Evolutionary conservation across 2,113 vertebrate species (phyloP), one percentile per base, ranked within the genome.

Genomic region (Cervus canadensis): DNA sequence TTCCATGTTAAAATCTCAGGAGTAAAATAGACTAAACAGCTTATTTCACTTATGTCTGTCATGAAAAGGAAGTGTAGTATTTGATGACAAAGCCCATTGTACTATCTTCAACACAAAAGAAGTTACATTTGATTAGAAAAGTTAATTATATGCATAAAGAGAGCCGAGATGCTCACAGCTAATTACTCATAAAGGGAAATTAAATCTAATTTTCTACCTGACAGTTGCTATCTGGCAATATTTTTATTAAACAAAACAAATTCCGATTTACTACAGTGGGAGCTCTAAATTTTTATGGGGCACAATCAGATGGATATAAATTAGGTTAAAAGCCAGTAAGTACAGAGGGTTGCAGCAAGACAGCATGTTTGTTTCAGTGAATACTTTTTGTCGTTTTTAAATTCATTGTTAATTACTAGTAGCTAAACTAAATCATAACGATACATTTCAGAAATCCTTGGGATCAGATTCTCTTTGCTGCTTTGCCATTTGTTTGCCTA

Each of bases 171-270:
- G 76, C 91, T 98, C 98, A 97, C 91, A 97, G 95, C 98, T 99
- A 99, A 99, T 99, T 99, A 99, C 87, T 92, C 98, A 98, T 98
- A 98, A 98, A 98, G 98, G 98, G 98, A 99, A 99, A 98, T 97
- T 98, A 98, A 99, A 98, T 97, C 84, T 98, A 90, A 97, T 98
- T 98, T 98, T 94, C 56, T 97, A 95, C 94, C 92, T 96, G 91
- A 81, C 85, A 94, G 88, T 96, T 98, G 97, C 74, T 98, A 95
- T 98, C 94, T 98, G 93, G 74, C 79, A 98, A 98, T 93, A 97
- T 97, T 98, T 98, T 97, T 97, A 96, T 98, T 95, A 96, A 97
- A 92, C 30, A 98, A 99, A 99, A 98, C 96, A 98, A 98, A 97
- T 96, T 98, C 98, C 95, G 59, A 98, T 97, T 99, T 98, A 93